phyloP scores from a whole-genome alignment of 2,113 vertebrate species.

The Ploceus nigricollis region DNA sequence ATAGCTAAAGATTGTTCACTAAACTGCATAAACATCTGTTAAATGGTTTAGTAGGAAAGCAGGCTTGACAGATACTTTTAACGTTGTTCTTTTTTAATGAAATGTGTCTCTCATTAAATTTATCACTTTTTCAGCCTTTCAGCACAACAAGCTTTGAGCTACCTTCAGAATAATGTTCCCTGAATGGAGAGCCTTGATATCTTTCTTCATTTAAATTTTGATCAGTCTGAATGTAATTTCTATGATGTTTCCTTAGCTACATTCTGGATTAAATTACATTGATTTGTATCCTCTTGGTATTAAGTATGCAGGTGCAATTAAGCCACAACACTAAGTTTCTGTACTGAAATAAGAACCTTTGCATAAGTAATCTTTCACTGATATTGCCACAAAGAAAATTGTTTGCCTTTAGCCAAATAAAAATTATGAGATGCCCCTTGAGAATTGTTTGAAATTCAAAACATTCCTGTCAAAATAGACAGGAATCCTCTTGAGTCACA shows the following conservation, averaged over 20 bases:
- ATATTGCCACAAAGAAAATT: not conserved
- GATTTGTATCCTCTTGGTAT: not conserved
- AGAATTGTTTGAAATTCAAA: not conserved
- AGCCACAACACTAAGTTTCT: not conserved
- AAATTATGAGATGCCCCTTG: not conserved
- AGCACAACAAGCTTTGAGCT: not conserved
- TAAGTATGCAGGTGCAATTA: not conserved
- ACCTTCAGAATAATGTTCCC: not conserved
- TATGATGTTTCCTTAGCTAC: not conserved
- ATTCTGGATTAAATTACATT: not conserved
- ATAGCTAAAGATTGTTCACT: not conserved
- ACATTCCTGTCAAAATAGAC: not conserved
- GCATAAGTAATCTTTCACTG: not conserved
- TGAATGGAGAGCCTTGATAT: not conserved
- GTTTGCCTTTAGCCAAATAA: not conserved
- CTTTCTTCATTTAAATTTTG: slow-evolving; percentile 18
- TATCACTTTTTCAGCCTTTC: not conserved
- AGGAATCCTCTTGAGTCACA: not conserved
- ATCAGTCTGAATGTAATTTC: not conserved
- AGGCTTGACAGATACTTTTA: not conserved
- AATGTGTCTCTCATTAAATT: not conserved
- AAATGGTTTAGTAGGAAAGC: not conserved
- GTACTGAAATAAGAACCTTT: not conserved
- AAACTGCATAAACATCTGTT: not conserved
- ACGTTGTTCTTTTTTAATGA: not conserved